Evolutionary conservation across 2,888 invertebrate genomes (phyloP).

Genomic region (Labia minor): DNA sequence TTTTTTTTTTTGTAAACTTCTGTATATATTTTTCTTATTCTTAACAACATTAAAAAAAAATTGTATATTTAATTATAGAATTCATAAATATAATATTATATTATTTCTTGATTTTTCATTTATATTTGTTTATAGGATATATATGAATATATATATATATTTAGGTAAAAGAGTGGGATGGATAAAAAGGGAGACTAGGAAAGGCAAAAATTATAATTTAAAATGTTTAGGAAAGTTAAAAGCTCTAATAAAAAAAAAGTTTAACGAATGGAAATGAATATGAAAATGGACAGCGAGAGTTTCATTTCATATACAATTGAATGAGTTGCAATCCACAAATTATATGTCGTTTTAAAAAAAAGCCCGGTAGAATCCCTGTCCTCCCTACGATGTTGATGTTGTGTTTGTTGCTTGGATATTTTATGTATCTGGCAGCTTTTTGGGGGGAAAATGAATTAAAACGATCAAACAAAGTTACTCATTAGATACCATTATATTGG

Average conservation of each 20-base stretch:
- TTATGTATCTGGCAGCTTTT: conserved; percentile 6
- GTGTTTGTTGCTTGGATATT: background rate
- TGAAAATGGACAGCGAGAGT: background rate
- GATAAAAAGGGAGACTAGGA: too few relatives aligned
- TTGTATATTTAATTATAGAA: too few relatives aligned
- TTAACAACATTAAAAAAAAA: too few relatives aligned
- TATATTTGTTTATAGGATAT: too few relatives aligned
- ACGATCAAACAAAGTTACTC: conserved; percentile 13
- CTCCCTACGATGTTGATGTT: too few relatives aligned
- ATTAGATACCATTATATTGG: background rate
- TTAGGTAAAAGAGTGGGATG: too few relatives aligned
- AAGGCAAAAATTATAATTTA: background rate
- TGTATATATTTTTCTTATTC: too few relatives aligned
- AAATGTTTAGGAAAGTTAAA: background rate
- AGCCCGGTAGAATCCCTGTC: too few relatives aligned
- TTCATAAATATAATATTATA: too few relatives aligned
- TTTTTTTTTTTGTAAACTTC: too few relatives aligned
- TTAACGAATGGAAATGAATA: background rate
- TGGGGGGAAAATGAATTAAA: background rate
- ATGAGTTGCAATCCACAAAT: conserved; percentile 13
- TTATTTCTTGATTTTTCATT: too few relatives aligned
- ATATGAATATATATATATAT: too few relatives aligned
- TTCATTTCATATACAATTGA: background rate
- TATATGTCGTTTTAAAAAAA: background rate
- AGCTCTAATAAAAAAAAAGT: conserved; percentile 1